phyloP scores from a whole-genome alignment of 53 echinoderm and acorn worm species.

The Actinopyga echinites region DNA sequence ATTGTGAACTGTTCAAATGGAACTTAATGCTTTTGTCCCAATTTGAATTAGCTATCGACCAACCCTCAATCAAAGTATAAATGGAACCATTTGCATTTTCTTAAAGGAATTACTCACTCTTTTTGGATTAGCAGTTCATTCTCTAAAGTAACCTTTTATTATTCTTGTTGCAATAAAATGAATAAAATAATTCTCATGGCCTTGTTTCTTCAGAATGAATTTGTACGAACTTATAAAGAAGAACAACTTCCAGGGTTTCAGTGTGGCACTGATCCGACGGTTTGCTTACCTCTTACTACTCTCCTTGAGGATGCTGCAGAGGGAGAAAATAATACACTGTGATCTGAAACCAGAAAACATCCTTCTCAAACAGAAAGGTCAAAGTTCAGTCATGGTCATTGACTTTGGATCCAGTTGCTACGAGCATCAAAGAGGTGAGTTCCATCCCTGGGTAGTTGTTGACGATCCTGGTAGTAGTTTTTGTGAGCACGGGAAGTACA shows the following conservation, averaged over 20 bases:
- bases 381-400: slow-evolving; percentile 96
- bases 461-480: background rate
- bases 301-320: slow-evolving; percentile 78
- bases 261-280: slow-evolving; percentile 84
- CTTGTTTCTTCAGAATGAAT: slow-evolving; percentile 86
- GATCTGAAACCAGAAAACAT: slow-evolving; percentile 97
- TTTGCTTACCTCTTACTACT: slow-evolving; percentile 87
- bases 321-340: slow-evolving; percentile 90
- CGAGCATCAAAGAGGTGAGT: slow-evolving; percentile 95
- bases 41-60: too few species aligned
- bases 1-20: too few species aligned
- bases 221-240: slow-evolving; percentile 96
- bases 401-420: slow-evolving; percentile 98
- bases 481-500: too few species aligned
- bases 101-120: too few species aligned
- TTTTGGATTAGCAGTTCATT: too few species aligned
- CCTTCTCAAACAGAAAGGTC: slow-evolving; percentile 86
- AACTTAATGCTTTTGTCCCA: too few species aligned
- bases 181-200: background rate
- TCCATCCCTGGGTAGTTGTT: background rate
- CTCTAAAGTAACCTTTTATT: too few species aligned
- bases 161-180: too few species aligned
- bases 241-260: slow-evolving; percentile 98
- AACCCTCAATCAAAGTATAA: too few species aligned
- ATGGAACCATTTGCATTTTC: too few species aligned